Base-by-base conservation (phyloP, 2,888 invertebrate genomes). In the Trilocha varians region DNA sequence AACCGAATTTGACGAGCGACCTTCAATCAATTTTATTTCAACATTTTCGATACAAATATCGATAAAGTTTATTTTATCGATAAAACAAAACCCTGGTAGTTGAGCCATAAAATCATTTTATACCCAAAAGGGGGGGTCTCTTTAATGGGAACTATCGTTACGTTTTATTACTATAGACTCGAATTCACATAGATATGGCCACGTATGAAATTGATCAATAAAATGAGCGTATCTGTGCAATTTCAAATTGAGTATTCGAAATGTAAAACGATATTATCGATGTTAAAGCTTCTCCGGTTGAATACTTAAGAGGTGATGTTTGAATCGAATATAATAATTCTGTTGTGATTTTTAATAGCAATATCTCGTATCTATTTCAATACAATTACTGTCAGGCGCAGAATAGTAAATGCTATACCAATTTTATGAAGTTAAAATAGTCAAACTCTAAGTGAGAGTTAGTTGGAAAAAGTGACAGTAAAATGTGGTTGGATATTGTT, bases 21-120 rank as follows among this genome's bases (percentile, higher is more conserved):
- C 47, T 52, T 42, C 53, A 51, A 57, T 59, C 49, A 51, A 42
- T 42, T 51, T 57, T 51, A 55, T 50, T 55, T 55, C 48, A 38
- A 47, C 41, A 46, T 50, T 57, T 48, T 44, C 46, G 47, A 37
- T 53, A 55, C 53, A 53, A 50, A 49, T 44, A 46, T 32, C 49
- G 50, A 58, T 57, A 52, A 50, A 48, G 46, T 51, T 51, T 46
- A 48, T 44, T 45, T 47, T 44, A 43, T 34, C 45, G 46, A 48
- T 51, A 47, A 51, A 45, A 48, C 44, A 47, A 50, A 50, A 49
- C 34, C 43, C 32, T 48, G 40, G 44, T 46, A 51, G 48, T 46
- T 43, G 34, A 36, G 43, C 42, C 36, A 47, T 51, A 51, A 51
- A 47, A 39, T 46, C 46, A 42, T 47, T 51, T 49, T 51, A 49